Evolutionary conservation across 1,140 invertebrate genomes (phyloP), one percentile per base, ranked within the genome.

Genomic region (Gonioctena quinquepunctata): DNA sequence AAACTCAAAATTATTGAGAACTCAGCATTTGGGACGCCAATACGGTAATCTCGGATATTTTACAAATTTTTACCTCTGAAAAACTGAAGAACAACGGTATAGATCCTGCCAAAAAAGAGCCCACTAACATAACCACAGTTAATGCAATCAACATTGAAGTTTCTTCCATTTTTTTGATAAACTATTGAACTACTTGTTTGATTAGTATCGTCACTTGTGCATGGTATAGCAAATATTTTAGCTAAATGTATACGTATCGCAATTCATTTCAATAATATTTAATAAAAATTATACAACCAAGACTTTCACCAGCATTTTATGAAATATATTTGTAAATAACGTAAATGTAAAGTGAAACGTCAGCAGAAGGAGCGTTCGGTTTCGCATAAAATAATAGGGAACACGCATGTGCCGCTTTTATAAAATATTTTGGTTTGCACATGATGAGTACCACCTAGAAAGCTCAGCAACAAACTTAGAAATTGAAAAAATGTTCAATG

Each of bases 61-160:
- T n/a, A n/a, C n/a, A n/a, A n/a, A n/a, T 42, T 42, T 42, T 86
- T 89, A 97, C 97, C 92, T 99, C 96, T 50, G 96, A 97, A 80
- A 99, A 90, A 77, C 89, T 91, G 78, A 99, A 92, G 66, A 96
- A 90, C 70, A 99, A 85, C 22, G 98, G 98, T 77, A 99, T 92
- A 67, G 91, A 94, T 54, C 98, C 98, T 71, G 96, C 91, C 25
- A 98, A 82, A 85, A 96, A 99, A 68, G 96, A 98, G 1, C 96
- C 97, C 49, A 97, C 85, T 57, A 99, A 85, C 97, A 99, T 99
- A 56, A 98, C 93, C 67, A 96, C 73, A 19, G 90, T 91, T 49
- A 97, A 84, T 73, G 94, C 86, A 79, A 95, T 86, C 61, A 97
- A 84, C 69, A 95, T 89, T 74, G 90, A 85, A 21, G 92, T 91